A percentile compares a stretch with the other conserved stretches of the same genome.
Evolutionary conservation across 2,113 vertebrate genomes (phyloP).

Genomic region (Gallinago undulata): DNA sequence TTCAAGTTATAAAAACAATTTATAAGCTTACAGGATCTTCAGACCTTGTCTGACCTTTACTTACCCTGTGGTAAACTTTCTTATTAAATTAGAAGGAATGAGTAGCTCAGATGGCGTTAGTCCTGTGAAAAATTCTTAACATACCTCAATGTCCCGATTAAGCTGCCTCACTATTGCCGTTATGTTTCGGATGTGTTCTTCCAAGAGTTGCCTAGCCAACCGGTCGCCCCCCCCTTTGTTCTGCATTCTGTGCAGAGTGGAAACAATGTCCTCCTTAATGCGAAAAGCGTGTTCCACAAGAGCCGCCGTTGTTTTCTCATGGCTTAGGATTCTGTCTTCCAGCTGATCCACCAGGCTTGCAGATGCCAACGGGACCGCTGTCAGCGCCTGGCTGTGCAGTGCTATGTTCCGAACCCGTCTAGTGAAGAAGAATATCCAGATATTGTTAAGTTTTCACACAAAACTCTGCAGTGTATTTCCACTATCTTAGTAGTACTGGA

Average conservation of each 20-base stretch:
- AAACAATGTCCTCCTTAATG: conserved; percentile 81
- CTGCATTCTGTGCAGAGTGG: conserved; percentile 77
- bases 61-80: background rate
- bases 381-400: conserved; percentile 76
- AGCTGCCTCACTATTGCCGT: conserved; percentile 79
- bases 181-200: conserved; percentile 82
- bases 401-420: conserved; percentile 77
- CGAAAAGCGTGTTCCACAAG: conserved; percentile 80
- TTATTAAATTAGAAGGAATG: background rate
- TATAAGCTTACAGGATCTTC: conserved; percentile 3
- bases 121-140: background rate
- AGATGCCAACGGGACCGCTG: conserved; percentile 68
- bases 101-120: background rate
- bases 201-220: conserved; percentile 77
- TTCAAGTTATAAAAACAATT: conserved; percentile 39
- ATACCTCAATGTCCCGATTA: conserved; percentile 80
- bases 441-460: background rate
- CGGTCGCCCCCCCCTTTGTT: conserved; percentile 79
- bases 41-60: conserved; percentile 15
- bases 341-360: conserved; percentile 76
- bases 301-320: conserved; percentile 76
- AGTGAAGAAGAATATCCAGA: background rate
- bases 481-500: background rate
- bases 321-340: conserved; percentile 77
- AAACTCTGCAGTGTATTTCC: background rate